phyloP scores from a whole-genome alignment of 2,797 vertebrate genomes.

The Cheirogaleus major region DNA sequence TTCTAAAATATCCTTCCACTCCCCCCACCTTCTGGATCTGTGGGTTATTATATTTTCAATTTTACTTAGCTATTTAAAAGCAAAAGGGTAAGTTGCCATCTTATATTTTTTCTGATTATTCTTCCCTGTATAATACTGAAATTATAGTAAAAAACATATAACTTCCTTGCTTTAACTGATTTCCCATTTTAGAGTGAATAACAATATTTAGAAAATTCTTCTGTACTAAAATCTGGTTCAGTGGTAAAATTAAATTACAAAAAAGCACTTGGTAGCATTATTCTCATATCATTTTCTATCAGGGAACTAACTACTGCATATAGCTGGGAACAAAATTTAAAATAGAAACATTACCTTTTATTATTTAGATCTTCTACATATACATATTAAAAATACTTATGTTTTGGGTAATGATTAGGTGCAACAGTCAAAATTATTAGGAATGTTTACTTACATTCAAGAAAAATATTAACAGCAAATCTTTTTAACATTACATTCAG shows the following conservation, averaged over 20 bases:
- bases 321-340: constrained; percentile 7
- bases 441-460: constrained; percentile 13
- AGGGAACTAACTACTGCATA: not conserved
- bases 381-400: not conserved
- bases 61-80: constrained; percentile 19
- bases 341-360: not conserved
- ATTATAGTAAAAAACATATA: constrained; percentile 10
- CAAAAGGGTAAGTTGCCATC: not conserved
- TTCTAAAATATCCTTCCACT: not conserved
- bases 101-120: not conserved
- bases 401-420: constrained; percentile 45
- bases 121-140: constrained; percentile 35
- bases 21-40: not conserved
- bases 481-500: constrained; percentile 48
- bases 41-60: constrained; percentile 16
- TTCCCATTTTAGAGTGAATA: not conserved
- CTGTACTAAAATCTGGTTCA: constrained; percentile 7
- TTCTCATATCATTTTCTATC: not conserved
- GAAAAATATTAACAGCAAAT: constrained; percentile 42
- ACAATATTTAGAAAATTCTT: not conserved
- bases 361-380: not conserved
- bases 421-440: constrained; percentile 38
- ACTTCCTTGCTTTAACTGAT: not conserved
- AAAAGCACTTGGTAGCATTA: constrained; percentile 8
- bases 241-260: constrained; percentile 16